Evolutionary conservation across 2,888 invertebrate species (phyloP).

Genomic region (Cheilosia vulpina): DNA sequence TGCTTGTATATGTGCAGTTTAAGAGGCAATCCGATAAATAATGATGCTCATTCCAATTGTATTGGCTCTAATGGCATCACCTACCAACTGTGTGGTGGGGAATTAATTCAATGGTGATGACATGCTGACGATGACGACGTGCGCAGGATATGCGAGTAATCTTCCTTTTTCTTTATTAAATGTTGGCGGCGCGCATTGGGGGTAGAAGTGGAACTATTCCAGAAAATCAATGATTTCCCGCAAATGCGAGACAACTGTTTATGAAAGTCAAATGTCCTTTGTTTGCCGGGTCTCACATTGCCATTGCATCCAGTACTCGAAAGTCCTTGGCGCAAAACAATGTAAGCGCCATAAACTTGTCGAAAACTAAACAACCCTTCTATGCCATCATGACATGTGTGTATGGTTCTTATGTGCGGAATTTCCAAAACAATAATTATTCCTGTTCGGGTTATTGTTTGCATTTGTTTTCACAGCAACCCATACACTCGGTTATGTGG

Average conservation of each 20-base stretch:
- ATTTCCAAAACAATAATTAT: constrained; percentile 67
- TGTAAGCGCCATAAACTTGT: constrained; percentile 60
- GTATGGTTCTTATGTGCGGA: constrained; percentile 52
- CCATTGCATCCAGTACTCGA: constrained; percentile 1
- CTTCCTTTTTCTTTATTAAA: constrained; percentile 23
- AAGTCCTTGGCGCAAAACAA: constrained; percentile 46
- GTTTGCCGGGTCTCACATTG: constrained; percentile 15
- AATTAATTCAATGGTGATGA: constrained; percentile 61
- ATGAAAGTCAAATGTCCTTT: constrained; percentile 53
- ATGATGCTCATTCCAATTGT: constrained; percentile 72
- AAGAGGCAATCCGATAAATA: constrained; percentile 72
- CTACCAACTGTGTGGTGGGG: constrained; percentile 37
- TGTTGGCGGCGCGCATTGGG: not conserved
- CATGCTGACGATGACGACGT: constrained; percentile 25
- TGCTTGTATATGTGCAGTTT: constrained; percentile 55
- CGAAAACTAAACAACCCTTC: constrained; percentile 60
- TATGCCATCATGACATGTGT: constrained; percentile 32
- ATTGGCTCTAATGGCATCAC: constrained; percentile 72
- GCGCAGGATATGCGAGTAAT: constrained; percentile 11
- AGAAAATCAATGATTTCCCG: constrained; percentile 50
- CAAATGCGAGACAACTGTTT: constrained; percentile 35
- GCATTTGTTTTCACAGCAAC: constrained; percentile 53
- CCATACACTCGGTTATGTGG: constrained; percentile 6
- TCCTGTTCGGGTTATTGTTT: constrained; percentile 62
- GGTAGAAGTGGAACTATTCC: not conserved